Percentiles rank a stretch among this genome's conserved stretches.
phyloP scores from a whole-genome alignment of 2,888 invertebrate species.

The Drosophila parthenogenetica region DNA sequence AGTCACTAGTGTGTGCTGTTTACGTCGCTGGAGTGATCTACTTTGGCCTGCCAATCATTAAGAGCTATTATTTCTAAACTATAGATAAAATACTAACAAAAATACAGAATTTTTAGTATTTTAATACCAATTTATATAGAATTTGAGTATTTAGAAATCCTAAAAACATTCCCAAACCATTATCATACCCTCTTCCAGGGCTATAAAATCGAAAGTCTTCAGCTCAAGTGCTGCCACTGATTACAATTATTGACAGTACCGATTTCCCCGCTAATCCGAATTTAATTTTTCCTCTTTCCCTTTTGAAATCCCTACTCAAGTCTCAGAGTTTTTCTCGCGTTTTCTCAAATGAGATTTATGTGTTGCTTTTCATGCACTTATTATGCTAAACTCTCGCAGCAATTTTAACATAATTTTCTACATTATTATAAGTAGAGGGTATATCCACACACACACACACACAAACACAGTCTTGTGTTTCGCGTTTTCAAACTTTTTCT shows the following conservation, averaged over 20 bases:
- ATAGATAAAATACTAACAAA: no score
- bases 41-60: no score
- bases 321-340: neutral
- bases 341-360: neutral
- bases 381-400: neutral
- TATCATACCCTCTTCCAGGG: no score
- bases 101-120: no score
- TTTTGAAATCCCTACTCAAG: neutral
- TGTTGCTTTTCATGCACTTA: neutral
- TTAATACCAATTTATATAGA: no score
- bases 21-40: no score
- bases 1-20: no score
- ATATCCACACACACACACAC: neutral
- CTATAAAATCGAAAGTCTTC: neutral
- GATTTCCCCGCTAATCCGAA: neutral
- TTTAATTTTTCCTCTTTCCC: neutral
- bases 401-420: slow-evolving; percentile 4
- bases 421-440: slow-evolving; percentile 20
- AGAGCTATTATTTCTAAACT: no score
- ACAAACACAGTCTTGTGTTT: slow-evolving; percentile 17
- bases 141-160: no score
- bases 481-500: slow-evolving; percentile 36
- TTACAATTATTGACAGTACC: neutral
- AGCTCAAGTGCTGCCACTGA: no score
- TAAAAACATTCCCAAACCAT: no score